Base-by-base conservation (phyloP, 2,113 vertebrate species). In the Rhabdornis inornatus region DNA sequence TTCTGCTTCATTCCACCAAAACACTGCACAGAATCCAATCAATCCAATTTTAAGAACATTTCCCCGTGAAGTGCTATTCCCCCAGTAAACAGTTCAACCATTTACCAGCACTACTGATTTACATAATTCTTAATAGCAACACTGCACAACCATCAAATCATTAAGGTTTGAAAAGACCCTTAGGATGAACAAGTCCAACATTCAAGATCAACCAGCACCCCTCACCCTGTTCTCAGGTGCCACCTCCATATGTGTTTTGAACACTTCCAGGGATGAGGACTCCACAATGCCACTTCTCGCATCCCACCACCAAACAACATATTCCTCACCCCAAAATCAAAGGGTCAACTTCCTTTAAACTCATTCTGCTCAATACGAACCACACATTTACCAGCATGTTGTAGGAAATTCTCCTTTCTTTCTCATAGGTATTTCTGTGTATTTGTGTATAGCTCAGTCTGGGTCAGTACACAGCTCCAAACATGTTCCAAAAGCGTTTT, bases 351-450 rank as follows among this genome's bases (percentile, higher is more conserved):
- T 42, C 33, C 17, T 90, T 47, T 30, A 44, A 72, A 72, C 12
- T n/a, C 45, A 20, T 9, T 21, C 19, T 27, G 27, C 42, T 60
- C 47, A 77, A 44, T 19, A 28, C 7, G 7, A 24, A 44, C 39
- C 39, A 37, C 0, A 0, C 13, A 10, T 31, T 39, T 76, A 30
- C 27, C 40, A n/a, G 13, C 1, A 4, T 6, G 12, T 1, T 8
- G 27, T 7, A 52, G 9, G 22, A 75, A 83, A 71, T 28, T 13
- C 2, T 49, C 10, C 24, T 59, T 14, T 52, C 23, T 35, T 55
- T 40, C n/a, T 15, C 4, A 0, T 4, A 50, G 15, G 6, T 55
- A 50, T 69, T 72, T 71, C 31, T 56, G 10, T 37, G 37, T 22
- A 6, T 65, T 80, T 60, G 23, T 49, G 70, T 59, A 0, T 7